Conservation (phyloP, 2,797 vertebrate genomes). For the Smutsia gigantea region DNA sequence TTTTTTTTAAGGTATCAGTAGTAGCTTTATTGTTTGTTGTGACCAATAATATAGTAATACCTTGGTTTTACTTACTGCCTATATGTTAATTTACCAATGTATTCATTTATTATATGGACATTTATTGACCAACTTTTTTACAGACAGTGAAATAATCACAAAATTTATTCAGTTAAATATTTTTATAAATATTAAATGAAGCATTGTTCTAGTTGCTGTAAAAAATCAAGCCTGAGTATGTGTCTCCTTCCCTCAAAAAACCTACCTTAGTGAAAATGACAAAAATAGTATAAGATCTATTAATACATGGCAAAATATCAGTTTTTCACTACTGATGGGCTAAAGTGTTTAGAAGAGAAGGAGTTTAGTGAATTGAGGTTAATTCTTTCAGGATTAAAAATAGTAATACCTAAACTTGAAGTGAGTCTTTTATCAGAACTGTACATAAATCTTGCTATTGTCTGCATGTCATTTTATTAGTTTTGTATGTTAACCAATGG, state of each 20-base stretch:
- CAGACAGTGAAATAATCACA: constrained; percentile 23
- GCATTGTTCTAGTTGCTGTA: constrained; percentile 9
- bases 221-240: background rate
- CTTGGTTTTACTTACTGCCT: background rate
- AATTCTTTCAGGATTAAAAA: constrained; percentile 53
- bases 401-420: constrained; percentile 20
- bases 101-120: background rate
- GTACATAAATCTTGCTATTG: constrained; percentile 21
- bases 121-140: background rate
- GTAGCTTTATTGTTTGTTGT: constrained; percentile 3
- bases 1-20: constrained; percentile 4
- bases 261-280: background rate
- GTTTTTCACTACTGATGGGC: background rate
- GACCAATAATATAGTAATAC: background rate
- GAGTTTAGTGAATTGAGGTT: background rate
- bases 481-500: background rate
- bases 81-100: background rate
- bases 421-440: background rate
- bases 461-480: constrained; percentile 16
- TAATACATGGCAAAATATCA: background rate
- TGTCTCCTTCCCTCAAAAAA: background rate
- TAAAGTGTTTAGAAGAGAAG: background rate
- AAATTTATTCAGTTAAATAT: background rate
- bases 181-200: constrained; percentile 34
- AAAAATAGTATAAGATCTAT: background rate